These are phyloP conservation scores for Sminthopsis crassicaudata DNA, from an alignment of 2,113 vertebrate genomes.

Conservation along the genomic window DNA sequence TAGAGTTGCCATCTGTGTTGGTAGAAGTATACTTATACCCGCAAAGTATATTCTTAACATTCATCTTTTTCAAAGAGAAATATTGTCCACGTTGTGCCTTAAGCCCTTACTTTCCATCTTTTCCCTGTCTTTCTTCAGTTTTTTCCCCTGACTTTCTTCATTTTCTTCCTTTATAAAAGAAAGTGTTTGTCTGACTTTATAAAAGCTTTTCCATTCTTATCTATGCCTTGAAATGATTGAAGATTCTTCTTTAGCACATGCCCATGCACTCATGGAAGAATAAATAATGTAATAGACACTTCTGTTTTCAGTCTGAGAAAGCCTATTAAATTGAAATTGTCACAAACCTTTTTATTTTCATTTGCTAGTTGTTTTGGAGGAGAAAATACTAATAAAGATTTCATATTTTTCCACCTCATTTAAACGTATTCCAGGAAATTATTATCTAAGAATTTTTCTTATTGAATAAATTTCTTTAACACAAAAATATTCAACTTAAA, in stretches of 20 bases:
- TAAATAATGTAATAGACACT: conserved; percentile 1
- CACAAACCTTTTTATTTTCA: conserved; percentile 19
- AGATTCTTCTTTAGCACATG: conserved; percentile 40
- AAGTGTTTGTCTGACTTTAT: neutral
- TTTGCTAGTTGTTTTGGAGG: conserved; percentile 3
- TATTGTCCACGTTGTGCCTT: neutral
- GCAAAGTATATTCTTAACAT: neutral
- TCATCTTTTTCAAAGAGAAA: neutral
- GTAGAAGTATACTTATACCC: neutral
- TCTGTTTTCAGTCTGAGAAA: conserved; percentile 13
- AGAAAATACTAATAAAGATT: conserved; percentile 43
- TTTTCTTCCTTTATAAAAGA: conserved; percentile 12
- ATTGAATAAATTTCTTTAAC: conserved; percentile 31
- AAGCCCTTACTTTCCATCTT: conserved; percentile 2
- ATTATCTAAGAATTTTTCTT: conserved; percentile 46
- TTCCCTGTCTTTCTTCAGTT: neutral
- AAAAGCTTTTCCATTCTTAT: conserved; percentile 24
- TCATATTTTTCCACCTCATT: neutral
- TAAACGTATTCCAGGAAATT: conserved; percentile 8
- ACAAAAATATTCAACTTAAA: neutral
- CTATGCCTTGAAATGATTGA: conserved; percentile 31
- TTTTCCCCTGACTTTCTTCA: conserved; percentile 14
- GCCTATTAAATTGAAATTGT: conserved; percentile 21
- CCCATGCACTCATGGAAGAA: neutral
- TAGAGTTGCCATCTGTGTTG: neutral